These are phyloP conservation scores for Isaurus tuberculatus DNA, from an alignment of 92 coral and sea anemone species.

Conservation along the genomic window DNA sequence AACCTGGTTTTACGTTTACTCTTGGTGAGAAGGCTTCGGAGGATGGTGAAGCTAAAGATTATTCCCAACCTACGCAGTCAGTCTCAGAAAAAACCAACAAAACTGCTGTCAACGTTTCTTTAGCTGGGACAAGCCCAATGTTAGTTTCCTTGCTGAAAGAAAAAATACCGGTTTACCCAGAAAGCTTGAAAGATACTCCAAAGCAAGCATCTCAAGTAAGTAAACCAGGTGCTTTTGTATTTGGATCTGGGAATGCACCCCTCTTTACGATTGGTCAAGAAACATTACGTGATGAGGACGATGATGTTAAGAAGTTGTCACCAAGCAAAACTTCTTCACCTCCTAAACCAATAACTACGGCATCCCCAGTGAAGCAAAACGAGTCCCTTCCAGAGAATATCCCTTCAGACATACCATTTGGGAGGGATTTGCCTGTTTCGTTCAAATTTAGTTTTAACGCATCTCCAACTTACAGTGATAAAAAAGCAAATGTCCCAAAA, in stretches of 20 bases:
- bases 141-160: conserved; percentile 10
- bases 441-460: conserved; percentile 74
- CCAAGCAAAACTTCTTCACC: conserved; percentile 72
- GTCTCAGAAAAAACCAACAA: neutral
- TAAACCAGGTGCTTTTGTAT: neutral
- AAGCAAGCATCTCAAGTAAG: neutral
- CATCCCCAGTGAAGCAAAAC: conserved; percentile 21
- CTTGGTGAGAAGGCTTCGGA: neutral
- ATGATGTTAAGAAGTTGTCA: conserved; percentile 52
- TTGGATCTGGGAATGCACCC: conserved; percentile 41
- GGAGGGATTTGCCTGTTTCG: conserved; percentile 60
- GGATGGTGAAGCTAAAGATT: neutral
- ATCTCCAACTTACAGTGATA: conserved; percentile 44
- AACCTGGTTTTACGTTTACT: neutral
- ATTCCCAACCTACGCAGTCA: neutral
- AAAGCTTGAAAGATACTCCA: neutral
- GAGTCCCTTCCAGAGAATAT: conserved; percentile 1
- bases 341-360: conserved; percentile 9
- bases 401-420: conserved; percentile 63
- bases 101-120: neutral
- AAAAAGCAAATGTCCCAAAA: conserved; percentile 49
- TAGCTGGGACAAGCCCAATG: conserved; percentile 19
- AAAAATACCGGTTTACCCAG: neutral
- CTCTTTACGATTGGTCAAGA: conserved; percentile 84
- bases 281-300: conserved; percentile 49